Conservation (phyloP, 2,113 vertebrate species). For the Caloenas nicobarica region DNA sequence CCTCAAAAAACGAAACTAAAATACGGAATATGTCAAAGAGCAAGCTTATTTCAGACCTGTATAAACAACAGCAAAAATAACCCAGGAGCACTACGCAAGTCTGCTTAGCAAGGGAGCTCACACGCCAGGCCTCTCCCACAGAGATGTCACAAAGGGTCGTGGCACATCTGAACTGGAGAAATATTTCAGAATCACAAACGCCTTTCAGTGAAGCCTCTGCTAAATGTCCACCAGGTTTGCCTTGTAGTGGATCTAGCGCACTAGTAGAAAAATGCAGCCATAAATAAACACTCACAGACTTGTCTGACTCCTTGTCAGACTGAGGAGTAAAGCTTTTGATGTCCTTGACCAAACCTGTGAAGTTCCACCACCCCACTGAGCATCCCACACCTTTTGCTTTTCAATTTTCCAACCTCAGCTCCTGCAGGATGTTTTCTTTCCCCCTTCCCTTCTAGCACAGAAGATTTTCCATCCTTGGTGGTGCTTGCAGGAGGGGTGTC, state of each 20-base stretch:
- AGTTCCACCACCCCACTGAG: not conserved
- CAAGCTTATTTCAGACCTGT: not conserved
- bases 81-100: accelerated
- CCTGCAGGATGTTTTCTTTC: not conserved
- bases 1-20: accelerated
- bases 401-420: not conserved
- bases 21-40: not conserved
- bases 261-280: not conserved
- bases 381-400: not conserved
- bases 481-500: not conserved
- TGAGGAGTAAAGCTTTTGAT: not conserved
- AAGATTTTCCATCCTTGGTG: not conserved
- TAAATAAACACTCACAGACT: not conserved
- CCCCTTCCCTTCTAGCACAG: not conserved
- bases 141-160: not conserved
- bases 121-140: accelerated
- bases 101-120: not conserved
- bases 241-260: not conserved
- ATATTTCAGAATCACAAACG: not conserved
- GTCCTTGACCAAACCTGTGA: not conserved
- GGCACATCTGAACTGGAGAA: not conserved
- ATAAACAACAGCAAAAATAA: not conserved
- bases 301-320: not conserved
- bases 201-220: not conserved
- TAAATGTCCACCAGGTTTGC: not conserved